Evolutionary conservation across 2,113 vertebrate genomes (phyloP).

Genomic region (Oreochromis niloticus): DNA sequence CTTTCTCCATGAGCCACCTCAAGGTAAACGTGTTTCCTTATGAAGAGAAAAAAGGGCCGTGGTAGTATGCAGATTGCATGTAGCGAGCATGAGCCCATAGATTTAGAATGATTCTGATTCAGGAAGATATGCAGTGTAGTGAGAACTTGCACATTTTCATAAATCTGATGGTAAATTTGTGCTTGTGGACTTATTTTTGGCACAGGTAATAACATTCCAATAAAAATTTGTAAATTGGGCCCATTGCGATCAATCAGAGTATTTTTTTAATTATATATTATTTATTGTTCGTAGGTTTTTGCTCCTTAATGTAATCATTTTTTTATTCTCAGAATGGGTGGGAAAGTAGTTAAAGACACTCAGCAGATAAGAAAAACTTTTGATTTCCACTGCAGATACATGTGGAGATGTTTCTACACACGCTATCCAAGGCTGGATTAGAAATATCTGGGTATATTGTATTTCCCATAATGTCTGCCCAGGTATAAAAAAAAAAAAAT

Average conservation of each 20-base stretch:
- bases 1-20: background rate
- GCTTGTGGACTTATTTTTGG: background rate
- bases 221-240: background rate
- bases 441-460: background rate
- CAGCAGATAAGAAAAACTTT: background rate
- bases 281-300: background rate
- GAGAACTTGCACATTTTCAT: fast-evolving
- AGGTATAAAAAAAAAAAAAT: background rate
- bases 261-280: background rate
- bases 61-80: background rate
- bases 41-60: fast-evolving
- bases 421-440: background rate
- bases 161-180: background rate
- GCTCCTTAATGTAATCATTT: background rate
- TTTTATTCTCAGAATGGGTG: background rate
- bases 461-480: background rate
- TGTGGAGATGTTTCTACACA: background rate
- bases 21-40: background rate
- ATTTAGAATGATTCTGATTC: background rate
- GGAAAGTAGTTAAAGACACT: background rate
- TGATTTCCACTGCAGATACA: background rate
- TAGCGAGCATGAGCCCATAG: fast-evolving
- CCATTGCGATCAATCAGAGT: background rate
- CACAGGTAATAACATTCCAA: background rate
- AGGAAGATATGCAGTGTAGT: background rate